Evolutionary conservation across 2,113 vertebrate species (phyloP).

Genomic region (Pteronura brasiliensis): DNA sequence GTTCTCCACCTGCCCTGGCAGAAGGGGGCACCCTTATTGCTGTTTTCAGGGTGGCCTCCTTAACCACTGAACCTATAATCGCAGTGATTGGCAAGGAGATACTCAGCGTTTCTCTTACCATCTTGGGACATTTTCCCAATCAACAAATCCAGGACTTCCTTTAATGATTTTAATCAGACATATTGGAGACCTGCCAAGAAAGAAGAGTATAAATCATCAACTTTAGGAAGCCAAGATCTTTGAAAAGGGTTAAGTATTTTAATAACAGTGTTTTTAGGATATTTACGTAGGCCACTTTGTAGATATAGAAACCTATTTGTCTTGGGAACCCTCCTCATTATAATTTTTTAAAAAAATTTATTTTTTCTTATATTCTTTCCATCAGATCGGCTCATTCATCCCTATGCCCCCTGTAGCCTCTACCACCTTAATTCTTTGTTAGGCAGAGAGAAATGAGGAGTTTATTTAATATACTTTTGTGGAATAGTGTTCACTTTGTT

Average conservation of each 20-base stretch:
- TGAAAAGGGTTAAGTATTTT: background rate
- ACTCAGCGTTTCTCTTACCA: background rate
- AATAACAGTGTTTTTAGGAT: background rate
- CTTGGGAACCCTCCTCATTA: background rate
- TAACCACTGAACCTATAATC: background rate
- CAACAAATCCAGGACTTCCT: background rate
- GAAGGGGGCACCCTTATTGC: background rate
- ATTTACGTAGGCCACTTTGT: background rate
- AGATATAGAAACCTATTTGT: background rate
- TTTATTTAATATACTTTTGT: background rate
- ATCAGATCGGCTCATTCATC: background rate
- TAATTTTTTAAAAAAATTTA: background rate
- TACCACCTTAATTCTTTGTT: background rate
- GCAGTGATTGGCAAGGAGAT: background rate
- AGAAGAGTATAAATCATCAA: background rate
- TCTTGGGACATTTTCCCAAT: background rate
- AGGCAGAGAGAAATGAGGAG: background rate
- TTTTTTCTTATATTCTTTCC: background rate
- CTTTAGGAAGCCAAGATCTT: slow-evolving; percentile 20
- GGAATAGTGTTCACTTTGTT: background rate
- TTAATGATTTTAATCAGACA: slow-evolving; percentile 31
- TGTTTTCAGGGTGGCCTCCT: background rate
- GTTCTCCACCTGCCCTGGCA: background rate
- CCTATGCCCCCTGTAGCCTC: background rate
- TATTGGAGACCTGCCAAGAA: background rate